Conservation (phyloP, 2,888 invertebrate species). For the Hanleya hanleyi region DNA sequence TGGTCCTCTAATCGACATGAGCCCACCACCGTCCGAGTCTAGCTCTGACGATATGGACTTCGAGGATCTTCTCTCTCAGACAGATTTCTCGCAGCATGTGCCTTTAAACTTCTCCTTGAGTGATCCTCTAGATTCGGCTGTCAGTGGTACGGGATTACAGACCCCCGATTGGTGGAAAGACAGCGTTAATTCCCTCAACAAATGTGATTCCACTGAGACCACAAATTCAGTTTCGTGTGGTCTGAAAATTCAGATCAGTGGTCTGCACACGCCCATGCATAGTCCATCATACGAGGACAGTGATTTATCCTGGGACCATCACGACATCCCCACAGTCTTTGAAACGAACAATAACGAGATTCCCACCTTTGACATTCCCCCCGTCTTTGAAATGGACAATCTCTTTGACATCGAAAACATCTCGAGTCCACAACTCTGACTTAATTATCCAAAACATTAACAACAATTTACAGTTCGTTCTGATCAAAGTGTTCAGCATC, state of each 20-base stretch:
- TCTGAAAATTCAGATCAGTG: constrained; percentile 53
- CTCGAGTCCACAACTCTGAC: too few species aligned
- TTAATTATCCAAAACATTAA: too few species aligned
- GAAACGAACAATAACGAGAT: constrained; percentile 69
- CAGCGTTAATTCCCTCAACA: constrained; percentile 7
- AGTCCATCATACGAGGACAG: constrained; percentile 55
- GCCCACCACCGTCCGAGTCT: constrained; percentile 65
- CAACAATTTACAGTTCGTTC: too few species aligned
- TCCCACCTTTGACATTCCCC: too few species aligned
- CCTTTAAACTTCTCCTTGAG: constrained; percentile 53
- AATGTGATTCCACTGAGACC: background rate
- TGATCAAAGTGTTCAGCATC: too few species aligned
- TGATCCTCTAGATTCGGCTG: constrained; percentile 66
- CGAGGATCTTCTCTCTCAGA: constrained; percentile 63
- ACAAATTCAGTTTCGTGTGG: constrained; percentile 26
- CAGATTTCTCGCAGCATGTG: constrained; percentile 46
- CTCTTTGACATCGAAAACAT: too few species aligned
- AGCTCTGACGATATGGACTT: constrained; percentile 66
- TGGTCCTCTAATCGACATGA: constrained; percentile 61
- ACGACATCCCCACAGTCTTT: constrained; percentile 62
- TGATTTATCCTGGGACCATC: constrained; percentile 58
- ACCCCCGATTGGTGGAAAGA: constrained; percentile 72
- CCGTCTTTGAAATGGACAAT: constrained; percentile 67
- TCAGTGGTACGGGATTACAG: constrained; percentile 68
- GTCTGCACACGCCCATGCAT: constrained; percentile 60